Base-by-base conservation (phyloP, 2,888 invertebrate genomes). In the Zygogramma bicolorata region DNA sequence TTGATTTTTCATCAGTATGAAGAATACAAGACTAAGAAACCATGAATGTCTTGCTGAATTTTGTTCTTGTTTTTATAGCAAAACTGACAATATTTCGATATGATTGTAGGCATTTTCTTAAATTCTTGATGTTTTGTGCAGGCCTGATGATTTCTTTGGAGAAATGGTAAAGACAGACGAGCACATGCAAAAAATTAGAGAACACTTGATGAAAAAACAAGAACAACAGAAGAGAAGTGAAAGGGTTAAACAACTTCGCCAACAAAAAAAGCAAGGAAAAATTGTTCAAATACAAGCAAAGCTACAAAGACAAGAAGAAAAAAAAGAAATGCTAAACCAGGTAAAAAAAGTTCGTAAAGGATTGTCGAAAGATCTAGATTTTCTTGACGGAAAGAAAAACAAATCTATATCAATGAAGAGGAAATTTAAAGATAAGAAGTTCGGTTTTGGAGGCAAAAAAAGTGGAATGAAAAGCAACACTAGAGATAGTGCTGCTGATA, bases 151-250 rank as follows among this genome's bases (percentile, higher is more conserved):
- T 87, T 99, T 97, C 86, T 99, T 98, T 88, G 99, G 99, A 0
- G 97, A 99, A 89, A 99, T 99, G 99, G 97, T 97, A 0, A 99
- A 99, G 87, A 90, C 95, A 13, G 99, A 99, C 88, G 92, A 92
- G 34, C 99, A 99, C 83, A 99, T 99, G 99, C 97, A 97, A 83
- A 98, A 97, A 88, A 93, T 97, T 0, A 90, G 97, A 60, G 91
- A 94, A 83, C 94, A 93, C 82, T 86, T 98, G 29, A 90, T 96
- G 88, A 92, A 94, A 25, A 95, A 96, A 84, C 95, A 98, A 83
- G 91, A 93, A 13, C 92, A 93, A 13, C 93, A 95, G 79, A 95
- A 97, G 66, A 91, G 95, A 77, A 94, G 95, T 0, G 98, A 99
- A 85, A 95, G 97, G 84, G 94, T 97, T 0, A 92, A 95, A 77